A percentile compares a stretch with the other conserved stretches of the same genome.
Evolutionary conservation across 2,113 vertebrate species (phyloP).

Genomic region (Thomomys bottae): DNA sequence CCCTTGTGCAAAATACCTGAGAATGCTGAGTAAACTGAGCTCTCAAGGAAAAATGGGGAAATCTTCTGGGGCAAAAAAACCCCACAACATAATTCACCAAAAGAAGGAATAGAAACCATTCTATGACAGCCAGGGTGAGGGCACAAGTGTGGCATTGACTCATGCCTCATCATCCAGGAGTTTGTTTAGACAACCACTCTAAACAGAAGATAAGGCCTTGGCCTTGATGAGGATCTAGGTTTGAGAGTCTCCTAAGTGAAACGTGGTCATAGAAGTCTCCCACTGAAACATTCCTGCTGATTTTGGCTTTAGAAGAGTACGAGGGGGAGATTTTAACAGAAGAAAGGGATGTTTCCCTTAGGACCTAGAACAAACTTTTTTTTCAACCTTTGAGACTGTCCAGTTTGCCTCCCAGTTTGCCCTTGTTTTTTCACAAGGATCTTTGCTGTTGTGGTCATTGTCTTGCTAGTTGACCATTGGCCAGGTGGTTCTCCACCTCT

Average conservation of each 20-base stretch:
- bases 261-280: neutral
- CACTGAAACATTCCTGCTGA: neutral
- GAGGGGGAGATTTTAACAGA: neutral
- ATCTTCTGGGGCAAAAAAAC: neutral
- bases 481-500: neutral
- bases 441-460: neutral
- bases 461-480: neutral
- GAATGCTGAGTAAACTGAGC: neutral
- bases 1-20: neutral
- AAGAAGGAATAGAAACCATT: neutral
- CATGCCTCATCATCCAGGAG: neutral
- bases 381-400: neutral
- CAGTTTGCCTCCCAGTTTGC: neutral
- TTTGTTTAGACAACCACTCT: neutral
- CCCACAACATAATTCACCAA: neutral
- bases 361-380: neutral
- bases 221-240: neutral
- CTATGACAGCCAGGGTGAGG: neutral
- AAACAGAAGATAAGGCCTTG: neutral
- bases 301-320: neutral
- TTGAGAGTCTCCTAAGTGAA: neutral
- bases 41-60: slow-evolving; percentile 1
- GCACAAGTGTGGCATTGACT: neutral
- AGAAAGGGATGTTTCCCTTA: neutral
- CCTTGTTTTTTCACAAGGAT: slow-evolving; percentile 6